A percentile compares a stretch with the other conserved stretches of the same genome.
Conservation (phyloP, 2,888 invertebrate genomes). For the Conistra vaccinii region DNA sequence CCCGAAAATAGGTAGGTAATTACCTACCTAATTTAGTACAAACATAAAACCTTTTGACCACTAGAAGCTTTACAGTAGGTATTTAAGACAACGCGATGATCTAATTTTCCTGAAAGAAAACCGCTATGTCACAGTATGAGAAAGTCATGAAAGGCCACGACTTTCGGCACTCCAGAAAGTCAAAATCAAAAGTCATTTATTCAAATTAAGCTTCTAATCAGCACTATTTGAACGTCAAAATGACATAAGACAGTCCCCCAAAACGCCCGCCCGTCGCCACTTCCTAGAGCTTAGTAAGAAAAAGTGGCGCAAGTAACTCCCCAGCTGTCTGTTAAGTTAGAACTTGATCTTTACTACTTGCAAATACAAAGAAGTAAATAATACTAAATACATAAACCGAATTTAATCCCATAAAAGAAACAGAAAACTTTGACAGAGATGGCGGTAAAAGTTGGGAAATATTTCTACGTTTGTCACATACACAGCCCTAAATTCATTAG, state of each 20-base stretch:
- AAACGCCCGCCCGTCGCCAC: too few species aligned
- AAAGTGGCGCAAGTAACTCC: too few species aligned
- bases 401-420: neutral
- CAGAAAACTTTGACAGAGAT: neutral
- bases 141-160: neutral
- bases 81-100: neutral
- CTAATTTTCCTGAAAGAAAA: neutral
- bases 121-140: neutral
- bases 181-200: neutral
- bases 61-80: too few species aligned
- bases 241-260: too few species aligned
- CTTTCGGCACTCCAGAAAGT: neutral
- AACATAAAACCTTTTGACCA: neutral
- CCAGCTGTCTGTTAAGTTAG: too few species aligned
- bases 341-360: too few species aligned
- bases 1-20: too few species aligned
- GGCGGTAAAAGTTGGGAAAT: neutral
- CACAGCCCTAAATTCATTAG: constrained; percentile 80
- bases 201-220: neutral
- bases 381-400: neutral
- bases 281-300: too few species aligned
- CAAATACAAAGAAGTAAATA: neutral
- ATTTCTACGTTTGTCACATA: neutral
- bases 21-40: neutral
- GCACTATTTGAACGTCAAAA: too few species aligned